phyloP scores from a whole-genome alignment of 2,113 vertebrate species.

The Passer montanus region DNA sequence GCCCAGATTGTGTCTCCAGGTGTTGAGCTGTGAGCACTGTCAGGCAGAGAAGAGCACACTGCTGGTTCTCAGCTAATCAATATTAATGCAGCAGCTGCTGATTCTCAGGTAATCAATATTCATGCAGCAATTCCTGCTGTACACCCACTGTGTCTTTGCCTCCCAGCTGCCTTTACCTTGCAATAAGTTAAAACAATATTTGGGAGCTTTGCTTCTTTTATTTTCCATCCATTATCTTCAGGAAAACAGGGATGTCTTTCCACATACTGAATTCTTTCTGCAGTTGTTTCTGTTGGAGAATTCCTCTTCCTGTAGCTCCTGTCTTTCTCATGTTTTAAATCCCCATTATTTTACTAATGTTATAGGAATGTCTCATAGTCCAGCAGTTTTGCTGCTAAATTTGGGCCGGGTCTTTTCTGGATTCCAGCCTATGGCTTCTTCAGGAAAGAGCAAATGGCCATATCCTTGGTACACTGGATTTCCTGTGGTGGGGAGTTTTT shows the following conservation, averaged over 20 bases:
- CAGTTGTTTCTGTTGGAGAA: neutral
- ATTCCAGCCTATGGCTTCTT: neutral
- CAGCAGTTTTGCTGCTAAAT: neutral
- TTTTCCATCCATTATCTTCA: neutral
- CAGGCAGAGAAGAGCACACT: neutral
- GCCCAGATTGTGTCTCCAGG: neutral
- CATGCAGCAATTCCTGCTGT: neutral
- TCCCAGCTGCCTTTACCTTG: neutral
- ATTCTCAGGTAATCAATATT: neutral
- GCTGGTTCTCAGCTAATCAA: neutral
- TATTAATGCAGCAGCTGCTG: neutral
- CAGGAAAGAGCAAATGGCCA: neutral
- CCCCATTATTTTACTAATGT: neutral
- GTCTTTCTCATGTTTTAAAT: neutral
- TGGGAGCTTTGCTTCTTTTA: neutral
- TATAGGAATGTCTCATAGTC: neutral
- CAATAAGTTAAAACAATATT: neutral
- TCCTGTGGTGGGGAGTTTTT: neutral
- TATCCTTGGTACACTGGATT: neutral
- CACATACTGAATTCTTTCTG: neutral
- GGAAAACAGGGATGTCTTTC: neutral
- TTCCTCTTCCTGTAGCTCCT: neutral
- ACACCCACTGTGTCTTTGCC: neutral
- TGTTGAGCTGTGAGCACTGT: neutral
- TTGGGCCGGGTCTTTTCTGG: neutral